A percentile compares a stretch with the other conserved stretches of the same genome.
Evolutionary conservation across 1,140 invertebrate genomes (phyloP).

Genomic region (Drosophila arizonae): DNA sequence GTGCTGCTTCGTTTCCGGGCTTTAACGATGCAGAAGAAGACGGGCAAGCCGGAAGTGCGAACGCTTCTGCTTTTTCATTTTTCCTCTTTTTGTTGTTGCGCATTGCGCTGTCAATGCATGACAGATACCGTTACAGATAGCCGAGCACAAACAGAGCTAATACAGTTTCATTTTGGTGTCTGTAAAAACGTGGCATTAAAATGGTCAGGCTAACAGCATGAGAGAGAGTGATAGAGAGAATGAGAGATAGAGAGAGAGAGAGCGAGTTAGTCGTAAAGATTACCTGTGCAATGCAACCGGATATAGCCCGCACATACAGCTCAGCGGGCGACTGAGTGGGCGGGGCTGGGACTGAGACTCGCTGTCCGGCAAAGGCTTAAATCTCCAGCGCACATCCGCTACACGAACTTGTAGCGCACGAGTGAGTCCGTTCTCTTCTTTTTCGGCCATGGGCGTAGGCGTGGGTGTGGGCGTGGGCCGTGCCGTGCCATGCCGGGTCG

Average conservation of each 20-base stretch:
- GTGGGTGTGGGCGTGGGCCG: background rate
- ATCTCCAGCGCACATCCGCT: slow-evolving; percentile 78
- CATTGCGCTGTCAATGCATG: slow-evolving; percentile 55
- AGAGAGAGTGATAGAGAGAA: slow-evolving; percentile 12
- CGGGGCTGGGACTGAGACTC: background rate
- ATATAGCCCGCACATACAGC: slow-evolving; percentile 45
- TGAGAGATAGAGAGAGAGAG: slow-evolving; percentile 10
- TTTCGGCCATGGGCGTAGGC: slow-evolving; percentile 15
- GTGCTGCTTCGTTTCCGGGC: slow-evolving; percentile 57
- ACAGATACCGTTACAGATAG: slow-evolving; percentile 49
- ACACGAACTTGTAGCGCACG: slow-evolving; percentile 77
- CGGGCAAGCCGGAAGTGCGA: slow-evolving; percentile 66
- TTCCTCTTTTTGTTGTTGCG: slow-evolving; percentile 10
- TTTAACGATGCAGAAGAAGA: slow-evolving; percentile 66
- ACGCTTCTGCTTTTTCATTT: slow-evolving; percentile 36
- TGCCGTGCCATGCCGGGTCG: slow-evolving; percentile 12
- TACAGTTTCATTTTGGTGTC: slow-evolving; percentile 53
- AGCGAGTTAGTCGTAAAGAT: slow-evolving; percentile 58
- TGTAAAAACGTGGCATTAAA: slow-evolving; percentile 65
- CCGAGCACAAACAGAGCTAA: slow-evolving; percentile 54
- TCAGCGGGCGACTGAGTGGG: slow-evolving; percentile 9
- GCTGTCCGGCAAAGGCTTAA: slow-evolving; percentile 61
- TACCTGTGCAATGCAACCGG: slow-evolving; percentile 78
- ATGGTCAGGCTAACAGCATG: slow-evolving; percentile 50
- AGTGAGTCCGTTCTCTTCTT: slow-evolving; percentile 45